These are phyloP conservation scores for Tauraco hartlaubi DNA, from an alignment of 2,797 vertebrate genomes.

Conservation along the genomic window DNA sequence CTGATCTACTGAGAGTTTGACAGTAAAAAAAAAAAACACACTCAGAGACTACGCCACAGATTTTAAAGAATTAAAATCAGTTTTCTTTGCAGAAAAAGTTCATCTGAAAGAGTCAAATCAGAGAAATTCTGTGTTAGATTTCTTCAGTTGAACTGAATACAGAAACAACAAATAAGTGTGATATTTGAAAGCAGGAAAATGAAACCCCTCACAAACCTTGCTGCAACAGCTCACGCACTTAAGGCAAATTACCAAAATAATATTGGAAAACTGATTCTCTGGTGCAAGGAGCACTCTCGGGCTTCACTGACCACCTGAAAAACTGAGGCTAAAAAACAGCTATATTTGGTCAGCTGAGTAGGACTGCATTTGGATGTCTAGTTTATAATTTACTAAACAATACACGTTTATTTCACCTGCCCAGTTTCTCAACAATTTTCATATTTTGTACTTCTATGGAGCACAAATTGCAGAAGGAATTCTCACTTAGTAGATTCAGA, in stretches of 20 bases:
- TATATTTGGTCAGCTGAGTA: neutral
- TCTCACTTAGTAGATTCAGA: neutral
- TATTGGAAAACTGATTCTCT: neutral
- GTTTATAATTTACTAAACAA: neutral
- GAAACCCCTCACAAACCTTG: neutral
- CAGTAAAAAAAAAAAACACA: neutral
- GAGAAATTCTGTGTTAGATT: neutral
- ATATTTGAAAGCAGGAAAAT: neutral
- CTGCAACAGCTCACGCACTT: neutral
- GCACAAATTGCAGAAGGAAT: neutral
- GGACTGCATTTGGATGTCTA: neutral
- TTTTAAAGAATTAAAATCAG: neutral
- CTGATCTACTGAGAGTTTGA: neutral
- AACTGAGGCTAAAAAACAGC: neutral
- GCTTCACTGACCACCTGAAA: neutral
- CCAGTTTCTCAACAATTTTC: neutral
- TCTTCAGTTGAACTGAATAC: neutral
- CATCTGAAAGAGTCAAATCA: neutral
- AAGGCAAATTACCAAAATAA: neutral
- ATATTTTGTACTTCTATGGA: neutral
- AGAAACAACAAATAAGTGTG: neutral
- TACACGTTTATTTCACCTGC: neutral
- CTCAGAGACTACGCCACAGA: neutral
- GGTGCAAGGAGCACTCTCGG: neutral
- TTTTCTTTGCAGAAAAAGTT: neutral